These are phyloP conservation scores for Lochmaea crataegi DNA, from an alignment of 2,888 invertebrate species.

Conservation along the genomic window DNA sequence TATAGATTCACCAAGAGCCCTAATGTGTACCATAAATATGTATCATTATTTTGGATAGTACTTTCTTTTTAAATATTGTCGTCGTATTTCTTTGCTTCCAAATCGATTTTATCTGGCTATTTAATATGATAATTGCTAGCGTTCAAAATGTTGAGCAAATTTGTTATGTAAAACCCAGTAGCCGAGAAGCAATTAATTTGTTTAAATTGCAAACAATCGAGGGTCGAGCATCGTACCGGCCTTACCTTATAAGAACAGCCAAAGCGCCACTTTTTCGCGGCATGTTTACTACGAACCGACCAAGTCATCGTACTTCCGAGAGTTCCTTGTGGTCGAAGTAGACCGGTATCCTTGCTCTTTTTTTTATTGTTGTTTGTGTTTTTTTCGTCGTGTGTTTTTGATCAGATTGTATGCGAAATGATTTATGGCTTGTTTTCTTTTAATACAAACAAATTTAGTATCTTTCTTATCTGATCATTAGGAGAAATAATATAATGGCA, in stretches of 20 bases:
- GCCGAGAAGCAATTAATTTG: slow-evolving; percentile 36
- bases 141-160: slow-evolving; percentile 2
- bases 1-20: no score
- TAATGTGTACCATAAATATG: no score
- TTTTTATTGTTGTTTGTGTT: slow-evolving; percentile 15
- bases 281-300: slow-evolving; percentile 47
- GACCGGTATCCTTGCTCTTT: slow-evolving; percentile 16
- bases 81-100: no score
- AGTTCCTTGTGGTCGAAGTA: slow-evolving; percentile 32
- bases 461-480: not conserved
- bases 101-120: not conserved
- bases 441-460: not conserved
- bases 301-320: slow-evolving; percentile 52
- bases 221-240: slow-evolving; percentile 18
- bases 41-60: no score
- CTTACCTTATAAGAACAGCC: slow-evolving; percentile 16
- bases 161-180: slow-evolving; percentile 26
- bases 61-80: no score
- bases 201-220: slow-evolving; percentile 32
- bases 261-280: slow-evolving; percentile 38
- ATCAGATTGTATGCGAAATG: slow-evolving; percentile 11
- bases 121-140: not conserved
- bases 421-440: slow-evolving; percentile 9
- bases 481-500: not conserved
- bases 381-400: slow-evolving; percentile 3